These are phyloP conservation scores for Diceros bicornis DNA, from an alignment of 2,797 vertebrate species.

Conservation along the genomic window DNA sequence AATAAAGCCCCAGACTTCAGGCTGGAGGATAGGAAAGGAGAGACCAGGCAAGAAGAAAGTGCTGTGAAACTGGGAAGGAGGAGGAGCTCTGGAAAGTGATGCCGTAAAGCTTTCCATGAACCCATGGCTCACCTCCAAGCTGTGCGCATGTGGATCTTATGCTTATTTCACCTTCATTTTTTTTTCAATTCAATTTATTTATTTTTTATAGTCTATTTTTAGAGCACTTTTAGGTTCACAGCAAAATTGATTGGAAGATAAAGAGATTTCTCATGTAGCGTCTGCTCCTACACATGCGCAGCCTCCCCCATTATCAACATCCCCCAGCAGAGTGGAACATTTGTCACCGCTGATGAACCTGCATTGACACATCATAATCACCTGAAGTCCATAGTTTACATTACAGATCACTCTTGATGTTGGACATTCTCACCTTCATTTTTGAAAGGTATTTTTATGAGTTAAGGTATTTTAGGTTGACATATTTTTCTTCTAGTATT, in stretches of 20 bases:
- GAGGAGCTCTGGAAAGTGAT: background rate
- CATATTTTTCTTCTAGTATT: background rate
- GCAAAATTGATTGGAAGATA: background rate
- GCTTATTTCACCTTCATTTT: background rate
- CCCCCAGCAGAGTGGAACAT: background rate
- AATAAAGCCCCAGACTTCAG: background rate
- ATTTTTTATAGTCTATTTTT: background rate
- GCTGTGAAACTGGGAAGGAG: background rate
- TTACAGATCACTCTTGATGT: background rate
- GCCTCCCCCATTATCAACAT: no score
- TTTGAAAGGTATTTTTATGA: background rate
- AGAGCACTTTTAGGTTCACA: background rate
- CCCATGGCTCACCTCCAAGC: background rate
- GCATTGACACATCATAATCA: accelerated
- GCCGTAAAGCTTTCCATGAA: background rate
- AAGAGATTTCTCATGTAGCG: background rate
- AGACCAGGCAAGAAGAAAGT: background rate
- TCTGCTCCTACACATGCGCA: accelerated
- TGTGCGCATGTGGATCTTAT: background rate
- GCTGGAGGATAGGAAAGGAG: background rate
- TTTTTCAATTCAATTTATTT: background rate
- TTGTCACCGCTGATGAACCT: background rate
- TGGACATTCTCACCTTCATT: background rate
- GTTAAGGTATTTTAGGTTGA: background rate
- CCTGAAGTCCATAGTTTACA: accelerated